Base-by-base conservation (phyloP, 1,140 invertebrate genomes). In the Conus betulinus region DNA sequence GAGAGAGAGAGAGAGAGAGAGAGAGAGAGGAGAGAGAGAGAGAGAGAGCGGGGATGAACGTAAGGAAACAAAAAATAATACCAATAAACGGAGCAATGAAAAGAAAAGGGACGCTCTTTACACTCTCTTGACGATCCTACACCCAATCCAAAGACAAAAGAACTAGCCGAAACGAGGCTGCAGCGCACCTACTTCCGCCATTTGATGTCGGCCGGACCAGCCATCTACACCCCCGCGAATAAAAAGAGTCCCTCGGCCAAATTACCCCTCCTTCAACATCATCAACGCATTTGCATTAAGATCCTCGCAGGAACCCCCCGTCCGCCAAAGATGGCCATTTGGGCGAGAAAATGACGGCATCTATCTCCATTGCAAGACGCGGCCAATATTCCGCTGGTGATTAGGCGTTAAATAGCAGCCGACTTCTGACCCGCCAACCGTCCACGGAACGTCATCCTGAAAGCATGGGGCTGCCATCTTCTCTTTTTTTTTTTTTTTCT, bases 291-390 rank as follows among this genome's bases (percentile, higher is more conserved):
- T 81, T 81, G 79, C 79, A 23, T 81, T 20, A 23, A 81, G 51
- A 81, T 81, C 79, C 79, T 23, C 23, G 17, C 79, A 15, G 17
- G 15, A 6, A 5, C 79, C 23, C 17, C 67, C 67, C 67, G 6
- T 71, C 67, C 67, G 6, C 15, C 39, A 81, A 81, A 55, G 79
- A 81, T 20, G 79, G 79, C 51, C 51, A 55, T 81, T 81, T 53
- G 39, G 79, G 76, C 79, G 15, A 55, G 79, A 81, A 81, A 81
- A 81, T 81, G 79, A 81, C 79, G 25, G 79, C 79, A 81, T 81
- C 79, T 81, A 81, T 81, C 79, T 81, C 79, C 79, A 81, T 81
- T 53, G 27, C 79, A 81, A 81, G 79, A 81, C 79, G 79, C 51
- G 17, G 79, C 79, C 79, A 81, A 81, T 81, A 81, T 81, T 81